Evolutionary conservation across 2,888 invertebrate genomes (phyloP).

Genomic region (Mamestra brassicae): DNA sequence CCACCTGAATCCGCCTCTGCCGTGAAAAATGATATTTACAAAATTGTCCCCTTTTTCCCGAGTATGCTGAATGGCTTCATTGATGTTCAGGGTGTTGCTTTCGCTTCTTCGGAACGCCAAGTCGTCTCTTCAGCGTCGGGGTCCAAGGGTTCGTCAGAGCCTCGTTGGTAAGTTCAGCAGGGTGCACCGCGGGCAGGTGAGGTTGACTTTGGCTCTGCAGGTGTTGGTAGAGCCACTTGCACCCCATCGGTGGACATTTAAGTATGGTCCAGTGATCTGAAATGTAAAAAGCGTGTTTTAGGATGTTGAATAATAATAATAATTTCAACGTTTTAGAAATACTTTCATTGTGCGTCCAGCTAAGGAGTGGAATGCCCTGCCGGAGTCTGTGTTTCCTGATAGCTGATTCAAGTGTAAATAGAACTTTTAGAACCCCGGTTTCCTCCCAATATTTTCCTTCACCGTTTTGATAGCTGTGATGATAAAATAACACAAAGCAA

Average conservation of each 20-base stretch:
- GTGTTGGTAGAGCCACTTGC: slow-evolving; percentile 24
- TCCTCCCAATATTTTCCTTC: too few species aligned
- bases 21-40: not conserved
- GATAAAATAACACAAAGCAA: too few species aligned
- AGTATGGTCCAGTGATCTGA: too few species aligned
- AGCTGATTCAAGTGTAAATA: too few species aligned
- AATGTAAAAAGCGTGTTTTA: too few species aligned
- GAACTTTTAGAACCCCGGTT: too few species aligned
- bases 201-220: slow-evolving; percentile 23
- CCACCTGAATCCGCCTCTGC: not conserved
- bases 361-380: too few species aligned
- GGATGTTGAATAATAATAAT: too few species aligned
- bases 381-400: too few species aligned
- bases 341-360: too few species aligned
- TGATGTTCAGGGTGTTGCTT: not conserved
- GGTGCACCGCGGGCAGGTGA: slow-evolving; percentile 49
- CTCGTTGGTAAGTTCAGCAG: slow-evolving; percentile 31
- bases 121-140: not conserved
- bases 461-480: too few species aligned
- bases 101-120: not conserved
- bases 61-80: not conserved
- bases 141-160: slow-evolving; percentile 21
- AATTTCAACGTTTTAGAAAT: too few species aligned
- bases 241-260: not conserved
- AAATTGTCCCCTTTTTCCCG: not conserved